Conservation (phyloP, 1,140 invertebrate genomes). For the Campoletis sonorensis region DNA sequence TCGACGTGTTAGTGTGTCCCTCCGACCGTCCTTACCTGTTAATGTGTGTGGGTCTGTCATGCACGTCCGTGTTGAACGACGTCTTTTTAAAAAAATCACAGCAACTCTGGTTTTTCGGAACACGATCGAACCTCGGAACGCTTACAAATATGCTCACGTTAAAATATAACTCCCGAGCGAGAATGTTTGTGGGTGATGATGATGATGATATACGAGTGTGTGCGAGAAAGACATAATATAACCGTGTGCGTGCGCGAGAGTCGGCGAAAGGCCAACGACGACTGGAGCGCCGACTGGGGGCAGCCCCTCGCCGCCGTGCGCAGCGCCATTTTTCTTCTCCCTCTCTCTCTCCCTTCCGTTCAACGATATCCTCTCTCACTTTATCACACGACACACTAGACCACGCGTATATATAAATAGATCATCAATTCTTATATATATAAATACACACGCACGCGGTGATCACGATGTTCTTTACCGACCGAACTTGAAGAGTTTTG, state of each 20-base stretch:
- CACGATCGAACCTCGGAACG: not conserved
- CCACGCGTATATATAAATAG: too few relatives aligned
- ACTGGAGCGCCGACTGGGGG: slow-evolving; percentile 50
- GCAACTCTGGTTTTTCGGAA: not conserved
- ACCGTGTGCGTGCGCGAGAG: slow-evolving; percentile 45
- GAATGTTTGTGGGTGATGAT: not conserved
- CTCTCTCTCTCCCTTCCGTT: slow-evolving; percentile 6
- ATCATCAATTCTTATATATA: too few relatives aligned
- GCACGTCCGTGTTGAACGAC: not conserved
- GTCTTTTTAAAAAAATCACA: not conserved
- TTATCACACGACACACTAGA: not conserved
- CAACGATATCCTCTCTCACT: not conserved
- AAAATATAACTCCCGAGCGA: slow-evolving; percentile 25
- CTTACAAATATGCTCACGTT: not conserved
- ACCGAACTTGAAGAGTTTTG: not conserved
- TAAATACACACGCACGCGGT: too few relatives aligned
- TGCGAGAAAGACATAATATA: slow-evolving; percentile 32
- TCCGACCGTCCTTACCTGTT: not conserved
- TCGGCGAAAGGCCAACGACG: slow-evolving; percentile 47
- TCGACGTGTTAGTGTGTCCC: slow-evolving; percentile 6
- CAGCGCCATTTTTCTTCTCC: slow-evolving; percentile 31
- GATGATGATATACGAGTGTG: not conserved
- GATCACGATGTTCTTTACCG: not conserved
- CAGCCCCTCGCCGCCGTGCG: not conserved
- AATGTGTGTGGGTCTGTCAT: not conserved